phyloP scores from a whole-genome alignment of 2,113 vertebrate genomes.

The Poeciliopsis turrubarensis region DNA sequence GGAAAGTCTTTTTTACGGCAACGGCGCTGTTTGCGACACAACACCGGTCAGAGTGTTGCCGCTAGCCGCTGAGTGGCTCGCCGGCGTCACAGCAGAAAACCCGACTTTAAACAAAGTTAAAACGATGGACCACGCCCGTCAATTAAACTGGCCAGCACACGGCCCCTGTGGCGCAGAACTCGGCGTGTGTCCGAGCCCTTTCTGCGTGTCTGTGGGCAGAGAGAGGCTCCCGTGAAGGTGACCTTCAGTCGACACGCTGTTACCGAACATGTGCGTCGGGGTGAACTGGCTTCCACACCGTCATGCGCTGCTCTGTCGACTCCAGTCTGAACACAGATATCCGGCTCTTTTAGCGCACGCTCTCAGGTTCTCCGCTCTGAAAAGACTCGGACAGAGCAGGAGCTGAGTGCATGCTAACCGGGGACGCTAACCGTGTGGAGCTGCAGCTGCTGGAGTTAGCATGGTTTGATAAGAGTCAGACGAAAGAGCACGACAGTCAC shows the following conservation, averaged over 20 bases:
- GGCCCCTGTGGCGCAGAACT: accelerated
- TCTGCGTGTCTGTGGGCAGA: slow-evolving; percentile 31
- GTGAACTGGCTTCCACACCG: not conserved
- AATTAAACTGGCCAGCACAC: accelerated
- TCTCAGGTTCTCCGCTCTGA: not conserved
- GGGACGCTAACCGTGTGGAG: slow-evolving; percentile 11
- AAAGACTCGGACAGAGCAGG: not conserved
- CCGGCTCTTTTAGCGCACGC: no score
- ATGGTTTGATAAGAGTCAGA: not conserved
- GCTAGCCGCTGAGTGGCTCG: no score
- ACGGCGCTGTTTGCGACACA: not conserved
- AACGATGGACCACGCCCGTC: accelerated
- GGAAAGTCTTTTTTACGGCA: not conserved
- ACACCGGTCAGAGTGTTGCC: not conserved
- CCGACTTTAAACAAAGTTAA: accelerated
- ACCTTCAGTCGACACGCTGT: slow-evolving; percentile 80
- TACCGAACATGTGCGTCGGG: slow-evolving; percentile 70
- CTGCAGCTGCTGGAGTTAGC: slow-evolving; percentile 40
- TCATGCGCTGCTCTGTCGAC: not conserved
- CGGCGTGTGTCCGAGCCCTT: not conserved
- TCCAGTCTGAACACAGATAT: not conserved
- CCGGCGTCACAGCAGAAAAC: not conserved
- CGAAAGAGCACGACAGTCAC: not conserved
- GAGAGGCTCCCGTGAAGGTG: slow-evolving; percentile 82
- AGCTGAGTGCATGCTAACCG: slow-evolving; percentile 21